phyloP scores from a whole-genome alignment of 2,113 vertebrate genomes.

The Ictidomys tridecemlineatus region DNA sequence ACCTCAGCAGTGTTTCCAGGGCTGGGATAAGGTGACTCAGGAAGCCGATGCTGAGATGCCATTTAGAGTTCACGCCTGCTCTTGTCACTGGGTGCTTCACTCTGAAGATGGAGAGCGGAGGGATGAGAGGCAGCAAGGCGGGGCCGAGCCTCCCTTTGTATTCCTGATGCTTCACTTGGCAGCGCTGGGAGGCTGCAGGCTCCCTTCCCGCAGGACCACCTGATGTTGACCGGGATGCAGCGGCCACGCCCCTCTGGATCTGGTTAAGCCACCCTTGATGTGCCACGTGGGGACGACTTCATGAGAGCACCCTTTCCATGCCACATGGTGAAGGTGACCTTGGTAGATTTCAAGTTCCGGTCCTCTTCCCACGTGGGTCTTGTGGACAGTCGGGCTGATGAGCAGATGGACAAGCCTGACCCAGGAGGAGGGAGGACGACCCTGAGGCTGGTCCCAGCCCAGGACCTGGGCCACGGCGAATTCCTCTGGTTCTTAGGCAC shows the following conservation, averaged over 20 bases:
- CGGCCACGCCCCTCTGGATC: background rate
- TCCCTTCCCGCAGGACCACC: too few relatives aligned
- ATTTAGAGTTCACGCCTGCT: background rate
- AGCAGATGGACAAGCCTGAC: background rate
- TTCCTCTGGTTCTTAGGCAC: fast-evolving
- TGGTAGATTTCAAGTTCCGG: background rate
- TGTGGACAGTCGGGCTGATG: fast-evolving
- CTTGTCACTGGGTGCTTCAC: background rate
- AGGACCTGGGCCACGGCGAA: fast-evolving
- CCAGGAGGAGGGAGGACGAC: fast-evolving
- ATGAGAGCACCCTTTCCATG: fast-evolving
- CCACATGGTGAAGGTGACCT: background rate
- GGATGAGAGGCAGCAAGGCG: background rate
- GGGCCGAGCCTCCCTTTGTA: too few relatives aligned
- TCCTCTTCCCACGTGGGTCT: background rate
- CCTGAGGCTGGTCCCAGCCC: fast-evolving
- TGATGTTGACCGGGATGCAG: too few relatives aligned
- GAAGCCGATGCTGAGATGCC: background rate
- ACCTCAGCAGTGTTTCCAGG: background rate
- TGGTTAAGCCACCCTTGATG: fast-evolving
- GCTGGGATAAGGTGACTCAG: background rate
- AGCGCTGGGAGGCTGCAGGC: too few relatives aligned
- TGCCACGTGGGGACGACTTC: fast-evolving
- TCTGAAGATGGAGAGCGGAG: background rate
- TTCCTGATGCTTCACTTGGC: too few relatives aligned